Evolutionary conservation across 2,888 invertebrate species (phyloP).

Genomic region (Lumbricus terrestris): DNA sequence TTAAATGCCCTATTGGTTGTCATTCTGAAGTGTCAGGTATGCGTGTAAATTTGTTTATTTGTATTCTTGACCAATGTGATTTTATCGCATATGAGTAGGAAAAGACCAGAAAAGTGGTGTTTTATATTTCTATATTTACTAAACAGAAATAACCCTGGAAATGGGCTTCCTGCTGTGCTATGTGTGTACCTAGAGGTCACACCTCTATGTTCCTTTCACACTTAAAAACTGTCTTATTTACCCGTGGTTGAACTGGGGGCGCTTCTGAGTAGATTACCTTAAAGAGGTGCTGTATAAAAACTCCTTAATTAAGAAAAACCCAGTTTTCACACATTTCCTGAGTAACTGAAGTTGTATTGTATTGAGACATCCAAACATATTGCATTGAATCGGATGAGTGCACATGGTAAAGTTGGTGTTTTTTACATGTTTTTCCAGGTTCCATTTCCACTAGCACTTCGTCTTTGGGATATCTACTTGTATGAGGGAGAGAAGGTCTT

Average conservation of each 20-base stretch:
- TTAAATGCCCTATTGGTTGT: not conserved
- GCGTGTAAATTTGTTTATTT: not conserved
- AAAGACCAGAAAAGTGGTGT: too few relatives aligned
- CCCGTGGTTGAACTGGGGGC: too few relatives aligned
- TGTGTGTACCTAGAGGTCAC: too few relatives aligned
- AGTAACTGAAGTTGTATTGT: not conserved
- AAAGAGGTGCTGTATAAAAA: too few relatives aligned
- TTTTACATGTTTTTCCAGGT: constrained; percentile 55
- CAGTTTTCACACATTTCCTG: too few relatives aligned
- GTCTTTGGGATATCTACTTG: constrained; percentile 96
- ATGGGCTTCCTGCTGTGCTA: too few relatives aligned
- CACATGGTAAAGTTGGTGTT: not conserved
- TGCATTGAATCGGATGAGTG: not conserved
- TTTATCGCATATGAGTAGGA: not conserved
- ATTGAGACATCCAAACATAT: not conserved
- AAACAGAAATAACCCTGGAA: too few relatives aligned
- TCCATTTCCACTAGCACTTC: constrained; percentile 87
- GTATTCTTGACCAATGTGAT: not conserved
- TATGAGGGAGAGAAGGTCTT: constrained; percentile 91
- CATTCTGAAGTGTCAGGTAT: not conserved
- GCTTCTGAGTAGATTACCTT: too few relatives aligned
- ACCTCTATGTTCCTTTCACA: too few relatives aligned
- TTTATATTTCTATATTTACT: too few relatives aligned
- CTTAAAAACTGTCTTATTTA: too few relatives aligned
- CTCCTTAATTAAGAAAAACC: too few relatives aligned